Conservation (phyloP, 1,140 invertebrate genomes). For the Brachionus plicatilis region DNA sequence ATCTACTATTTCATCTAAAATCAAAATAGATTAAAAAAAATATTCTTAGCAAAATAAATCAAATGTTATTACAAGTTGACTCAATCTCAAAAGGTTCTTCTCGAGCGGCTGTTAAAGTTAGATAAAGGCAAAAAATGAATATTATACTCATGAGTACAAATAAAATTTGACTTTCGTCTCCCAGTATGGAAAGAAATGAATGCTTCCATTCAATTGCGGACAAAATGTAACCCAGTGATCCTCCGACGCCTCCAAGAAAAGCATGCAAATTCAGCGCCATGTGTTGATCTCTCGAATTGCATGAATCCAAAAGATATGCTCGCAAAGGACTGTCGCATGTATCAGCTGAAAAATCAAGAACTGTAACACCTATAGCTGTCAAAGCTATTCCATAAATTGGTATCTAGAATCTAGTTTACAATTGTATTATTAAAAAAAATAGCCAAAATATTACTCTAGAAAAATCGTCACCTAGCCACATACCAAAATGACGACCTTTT, state of each 20-base stretch:
- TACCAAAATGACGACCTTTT: background rate
- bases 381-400: background rate
- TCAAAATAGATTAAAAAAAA: background rate
- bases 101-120: constrained; percentile 13
- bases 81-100: background rate
- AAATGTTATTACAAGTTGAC: background rate
- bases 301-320: constrained; percentile 29
- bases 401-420: constrained; percentile 1
- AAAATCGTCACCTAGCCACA: background rate
- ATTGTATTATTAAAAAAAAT: background rate
- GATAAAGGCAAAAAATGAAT: background rate
- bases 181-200: background rate
- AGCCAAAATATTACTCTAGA: background rate
- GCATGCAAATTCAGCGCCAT: constrained; percentile 27
- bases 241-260: constrained; percentile 20
- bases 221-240: background rate
- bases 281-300: constrained; percentile 30
- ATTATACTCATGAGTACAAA: background rate
- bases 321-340: constrained; percentile 15
- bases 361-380: background rate
- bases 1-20: background rate
- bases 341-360: constrained; percentile 34
- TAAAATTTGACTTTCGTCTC: constrained; percentile 37
- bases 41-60: background rate
- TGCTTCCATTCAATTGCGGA: constrained; percentile 18